These are phyloP conservation scores for Hemibagrus guttatus DNA, from an alignment of 2,797 vertebrate species.

Conservation along the genomic window DNA sequence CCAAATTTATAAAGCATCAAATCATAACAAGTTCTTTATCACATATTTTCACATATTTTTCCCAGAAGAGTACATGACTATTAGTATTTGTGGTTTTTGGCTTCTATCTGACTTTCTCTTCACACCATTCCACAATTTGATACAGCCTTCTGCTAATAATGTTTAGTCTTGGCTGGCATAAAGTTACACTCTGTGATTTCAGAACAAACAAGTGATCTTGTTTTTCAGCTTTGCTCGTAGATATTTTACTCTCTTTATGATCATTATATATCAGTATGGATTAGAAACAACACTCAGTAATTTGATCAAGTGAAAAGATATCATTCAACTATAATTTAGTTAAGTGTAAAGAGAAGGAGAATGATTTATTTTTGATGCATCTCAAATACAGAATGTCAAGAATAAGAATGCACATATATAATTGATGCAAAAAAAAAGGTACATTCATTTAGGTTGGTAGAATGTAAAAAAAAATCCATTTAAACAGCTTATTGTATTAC, in stretches of 20 bases:
- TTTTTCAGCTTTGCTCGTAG: conserved; percentile 9
- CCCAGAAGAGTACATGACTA: conserved; percentile 23
- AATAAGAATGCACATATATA: neutral
- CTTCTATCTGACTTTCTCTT: conserved; percentile 28
- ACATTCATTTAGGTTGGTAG: neutral
- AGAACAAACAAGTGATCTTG: conserved; percentile 13
- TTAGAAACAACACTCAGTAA: neutral
- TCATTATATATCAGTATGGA: conserved; percentile 6
- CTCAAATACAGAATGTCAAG: neutral
- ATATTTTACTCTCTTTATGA: neutral
- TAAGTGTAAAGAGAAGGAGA: neutral
- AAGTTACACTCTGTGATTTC: conserved; percentile 41
- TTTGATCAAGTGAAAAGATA: neutral
- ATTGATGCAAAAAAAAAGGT: neutral
- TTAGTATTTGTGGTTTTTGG: conserved; percentile 30
- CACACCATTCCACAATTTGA: conserved; percentile 36
- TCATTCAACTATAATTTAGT: neutral
- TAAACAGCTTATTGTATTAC: neutral
- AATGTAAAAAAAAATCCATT: neutral
- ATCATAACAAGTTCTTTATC: conserved; percentile 41
- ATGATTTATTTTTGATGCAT: neutral
- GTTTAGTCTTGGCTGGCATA: conserved; percentile 32
- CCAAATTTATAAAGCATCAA: conserved; percentile 15
- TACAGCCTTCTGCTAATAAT: conserved; percentile 44
- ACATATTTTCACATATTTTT: conserved; percentile 24